Evolutionary conservation across 2,797 vertebrate genomes (phyloP).

Genomic region (Leontocebus nigricollis): DNA sequence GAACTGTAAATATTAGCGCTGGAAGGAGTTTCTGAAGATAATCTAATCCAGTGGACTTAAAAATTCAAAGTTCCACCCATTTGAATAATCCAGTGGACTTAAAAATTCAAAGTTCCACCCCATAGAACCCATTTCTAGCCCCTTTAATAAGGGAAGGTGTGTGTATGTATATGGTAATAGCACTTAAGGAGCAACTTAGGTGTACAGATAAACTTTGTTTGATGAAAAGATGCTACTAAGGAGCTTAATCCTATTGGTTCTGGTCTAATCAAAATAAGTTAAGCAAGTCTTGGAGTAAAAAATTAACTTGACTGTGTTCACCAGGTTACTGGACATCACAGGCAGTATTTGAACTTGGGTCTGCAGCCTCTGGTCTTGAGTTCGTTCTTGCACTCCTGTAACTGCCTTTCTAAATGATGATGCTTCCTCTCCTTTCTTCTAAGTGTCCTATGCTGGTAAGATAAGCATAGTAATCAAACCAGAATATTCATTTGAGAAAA

Average conservation of each 20-base stretch:
- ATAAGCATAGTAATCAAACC: not conserved
- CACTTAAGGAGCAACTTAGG: not conserved
- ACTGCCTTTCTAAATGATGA: conserved; percentile 25
- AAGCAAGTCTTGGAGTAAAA: not conserved
- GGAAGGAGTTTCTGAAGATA: not conserved
- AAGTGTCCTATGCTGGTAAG: not conserved
- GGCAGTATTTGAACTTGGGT: not conserved
- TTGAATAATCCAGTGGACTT: not conserved
- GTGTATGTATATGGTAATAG: fast-evolving
- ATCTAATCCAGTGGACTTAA: not conserved
- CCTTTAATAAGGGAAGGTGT: not conserved
- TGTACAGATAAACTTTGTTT: not conserved
- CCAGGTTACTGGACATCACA: not conserved
- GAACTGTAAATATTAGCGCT: not conserved
- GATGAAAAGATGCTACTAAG: not conserved
- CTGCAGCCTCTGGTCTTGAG: not conserved
- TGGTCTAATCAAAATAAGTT: not conserved
- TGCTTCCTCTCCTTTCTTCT: not conserved
- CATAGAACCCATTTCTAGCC: not conserved
- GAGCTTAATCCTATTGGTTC: not conserved
- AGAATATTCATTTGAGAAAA: conserved; percentile 6
- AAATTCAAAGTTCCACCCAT: not conserved
- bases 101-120: not conserved
- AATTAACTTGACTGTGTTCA: not conserved
- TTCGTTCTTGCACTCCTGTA: not conserved